These are phyloP conservation scores for Vannuccia rotundouncinata DNA, from an alignment of 2,888 invertebrate species.

Conservation along the genomic window DNA sequence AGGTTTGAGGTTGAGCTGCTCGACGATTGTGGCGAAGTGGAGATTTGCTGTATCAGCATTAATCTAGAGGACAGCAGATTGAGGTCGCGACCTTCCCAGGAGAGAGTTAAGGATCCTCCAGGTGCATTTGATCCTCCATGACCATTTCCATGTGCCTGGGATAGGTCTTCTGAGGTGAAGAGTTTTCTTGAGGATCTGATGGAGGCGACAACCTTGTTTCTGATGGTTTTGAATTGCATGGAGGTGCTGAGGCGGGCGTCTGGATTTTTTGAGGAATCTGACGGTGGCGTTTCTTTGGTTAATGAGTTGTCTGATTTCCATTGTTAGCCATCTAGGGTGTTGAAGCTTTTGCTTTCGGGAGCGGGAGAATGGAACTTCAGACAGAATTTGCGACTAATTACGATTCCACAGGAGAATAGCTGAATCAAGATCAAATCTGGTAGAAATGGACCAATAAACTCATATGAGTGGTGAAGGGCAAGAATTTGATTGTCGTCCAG, in stretches of 20 bases:
- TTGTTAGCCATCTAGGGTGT: neutral
- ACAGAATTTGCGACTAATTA: neutral
- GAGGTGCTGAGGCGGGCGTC: neutral
- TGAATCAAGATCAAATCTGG: too few relatives aligned
- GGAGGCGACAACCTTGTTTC: neutral
- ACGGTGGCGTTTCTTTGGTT: neutral
- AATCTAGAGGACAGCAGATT: neutral
- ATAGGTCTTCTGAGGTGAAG: neutral
- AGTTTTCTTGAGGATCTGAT: neutral
- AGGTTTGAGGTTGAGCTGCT: neutral
- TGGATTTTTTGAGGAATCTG: neutral
- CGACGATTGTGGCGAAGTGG: conserved; percentile 6
- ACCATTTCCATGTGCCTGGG: neutral
- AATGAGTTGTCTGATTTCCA: neutral
- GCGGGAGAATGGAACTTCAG: neutral
- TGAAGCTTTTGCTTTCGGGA: neutral
- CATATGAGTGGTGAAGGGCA: too few relatives aligned
- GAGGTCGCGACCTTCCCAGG: conserved; percentile 6
- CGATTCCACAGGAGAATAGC: neutral
- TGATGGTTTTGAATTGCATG: neutral
- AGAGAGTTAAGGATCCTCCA: neutral
- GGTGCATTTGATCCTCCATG: too few relatives aligned
- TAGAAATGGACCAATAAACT: too few relatives aligned
- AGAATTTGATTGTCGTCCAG: too few relatives aligned
- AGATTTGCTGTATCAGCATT: neutral